A percentile compares a stretch with the other conserved stretches of the same genome.
Evolutionary conservation across 2,888 invertebrate genomes (phyloP).

Genomic region (Caenorhabditis becei): DNA sequence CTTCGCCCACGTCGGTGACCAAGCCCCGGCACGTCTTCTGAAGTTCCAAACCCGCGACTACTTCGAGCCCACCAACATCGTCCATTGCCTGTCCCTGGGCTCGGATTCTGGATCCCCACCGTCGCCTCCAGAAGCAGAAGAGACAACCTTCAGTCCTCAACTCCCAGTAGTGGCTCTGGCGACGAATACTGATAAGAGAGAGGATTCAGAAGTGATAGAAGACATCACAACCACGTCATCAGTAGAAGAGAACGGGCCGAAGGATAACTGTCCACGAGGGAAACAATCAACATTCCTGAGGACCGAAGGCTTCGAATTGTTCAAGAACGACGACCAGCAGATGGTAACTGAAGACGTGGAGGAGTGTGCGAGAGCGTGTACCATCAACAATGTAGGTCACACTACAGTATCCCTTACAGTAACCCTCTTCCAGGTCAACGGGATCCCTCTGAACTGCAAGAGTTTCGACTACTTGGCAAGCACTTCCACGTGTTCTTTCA

Average conservation of each 20-base stretch:
- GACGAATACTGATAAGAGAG: slow-evolving; percentile 30
- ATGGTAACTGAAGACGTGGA: slow-evolving; percentile 61
- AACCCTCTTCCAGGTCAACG: slow-evolving; percentile 67
- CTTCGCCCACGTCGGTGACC: slow-evolving; percentile 81
- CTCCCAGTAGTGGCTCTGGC: slow-evolving; percentile 22
- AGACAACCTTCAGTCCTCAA: too few relatives aligned
- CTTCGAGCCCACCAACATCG: slow-evolving; percentile 77
- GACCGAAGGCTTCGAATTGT: slow-evolving; percentile 79
- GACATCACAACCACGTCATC: background rate
- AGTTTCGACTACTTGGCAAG: slow-evolving; percentile 76
- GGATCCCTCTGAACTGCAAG: slow-evolving; percentile 72
- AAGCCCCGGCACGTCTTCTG: slow-evolving; percentile 75
- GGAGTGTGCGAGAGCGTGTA: slow-evolving; percentile 76
- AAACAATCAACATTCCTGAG: slow-evolving; percentile 71
- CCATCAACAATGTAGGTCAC: slow-evolving; percentile 56
- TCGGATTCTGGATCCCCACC: slow-evolving; percentile 3
- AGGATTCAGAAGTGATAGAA: slow-evolving; percentile 3
- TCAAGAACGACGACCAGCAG: slow-evolving; percentile 74
- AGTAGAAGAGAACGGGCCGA: background rate
- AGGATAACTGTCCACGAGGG: slow-evolving; percentile 39
- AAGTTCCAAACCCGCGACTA: slow-evolving; percentile 81
- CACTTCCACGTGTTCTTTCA: slow-evolving; percentile 54
- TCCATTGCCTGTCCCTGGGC: slow-evolving; percentile 48
- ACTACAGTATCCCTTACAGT: background rate
- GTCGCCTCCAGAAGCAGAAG: background rate